Evolutionary conservation across 2,797 vertebrate genomes (phyloP).

Genomic region (Aplochiton taeniatus): DNA sequence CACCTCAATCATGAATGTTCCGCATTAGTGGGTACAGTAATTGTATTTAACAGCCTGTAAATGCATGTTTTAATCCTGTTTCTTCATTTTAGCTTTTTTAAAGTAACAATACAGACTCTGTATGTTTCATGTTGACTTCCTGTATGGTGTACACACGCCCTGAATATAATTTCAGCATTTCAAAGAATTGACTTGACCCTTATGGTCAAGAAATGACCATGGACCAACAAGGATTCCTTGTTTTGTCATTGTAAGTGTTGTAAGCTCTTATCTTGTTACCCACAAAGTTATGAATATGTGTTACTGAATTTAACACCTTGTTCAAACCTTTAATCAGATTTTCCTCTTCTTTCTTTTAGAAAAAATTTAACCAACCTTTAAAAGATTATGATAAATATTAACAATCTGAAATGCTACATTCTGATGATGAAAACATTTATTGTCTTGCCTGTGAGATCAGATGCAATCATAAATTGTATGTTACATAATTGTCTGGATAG

Average conservation of each 20-base stretch:
- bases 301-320: conserved; percentile 30
- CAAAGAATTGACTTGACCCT: no score
- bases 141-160: no score
- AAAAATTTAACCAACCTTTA: conserved; percentile 9
- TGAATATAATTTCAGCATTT: no score
- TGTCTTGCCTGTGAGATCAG: conserved; percentile 21
- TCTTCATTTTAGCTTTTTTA: background rate
- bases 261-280: conserved; percentile 35
- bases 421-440: conserved; percentile 10
- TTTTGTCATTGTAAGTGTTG: conserved; percentile 47
- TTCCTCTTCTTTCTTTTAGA: conserved; percentile 22
- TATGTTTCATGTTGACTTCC: background rate
- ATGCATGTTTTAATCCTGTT: conserved; percentile 59
- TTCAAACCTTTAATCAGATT: conserved; percentile 35
- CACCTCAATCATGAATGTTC: conserved; percentile 30
- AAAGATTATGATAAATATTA: conserved; percentile 24
- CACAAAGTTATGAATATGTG: no score
- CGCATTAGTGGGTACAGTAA: conserved; percentile 26
- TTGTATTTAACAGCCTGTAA: conserved; percentile 35
- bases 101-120: conserved; percentile 3
- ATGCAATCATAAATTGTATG: no score
- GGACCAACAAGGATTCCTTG: conserved; percentile 27
- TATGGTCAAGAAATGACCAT: background rate
- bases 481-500: conserved; percentile 5
- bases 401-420: background rate